Evolutionary conservation across 2,888 invertebrate species (phyloP).

Genomic region (Archips crataeganus): DNA sequence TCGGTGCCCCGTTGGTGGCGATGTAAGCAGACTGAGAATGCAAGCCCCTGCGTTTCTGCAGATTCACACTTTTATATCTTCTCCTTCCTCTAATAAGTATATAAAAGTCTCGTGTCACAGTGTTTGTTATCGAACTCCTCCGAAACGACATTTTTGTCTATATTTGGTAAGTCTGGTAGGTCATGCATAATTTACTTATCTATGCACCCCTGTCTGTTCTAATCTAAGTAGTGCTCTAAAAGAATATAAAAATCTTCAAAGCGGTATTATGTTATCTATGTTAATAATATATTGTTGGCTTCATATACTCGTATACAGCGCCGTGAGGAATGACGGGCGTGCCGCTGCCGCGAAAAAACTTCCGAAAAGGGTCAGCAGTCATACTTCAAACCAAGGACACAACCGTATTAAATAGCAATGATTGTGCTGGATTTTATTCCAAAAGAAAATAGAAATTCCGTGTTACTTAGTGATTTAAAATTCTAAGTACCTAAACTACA

Average conservation of each 20-base stretch:
- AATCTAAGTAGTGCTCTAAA: no score
- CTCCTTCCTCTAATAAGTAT: no score
- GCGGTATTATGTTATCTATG: no score
- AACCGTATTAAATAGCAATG: not conserved
- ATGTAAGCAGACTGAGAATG: not conserved
- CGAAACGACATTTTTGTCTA: no score
- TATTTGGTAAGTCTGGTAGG: no score
- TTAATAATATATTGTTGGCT: not conserved
- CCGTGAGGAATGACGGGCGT: not conserved
- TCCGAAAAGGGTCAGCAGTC: slow-evolving; percentile 1
- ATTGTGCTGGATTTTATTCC: not conserved
- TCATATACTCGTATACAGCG: not conserved
- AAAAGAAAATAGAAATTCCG: not conserved
- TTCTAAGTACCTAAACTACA: no score
- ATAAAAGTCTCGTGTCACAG: no score
- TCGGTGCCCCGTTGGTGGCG: not conserved
- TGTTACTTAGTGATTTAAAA: not conserved
- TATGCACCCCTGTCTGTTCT: no score
- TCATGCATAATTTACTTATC: no score
- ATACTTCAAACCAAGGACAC: not conserved
- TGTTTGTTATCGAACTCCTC: no score
- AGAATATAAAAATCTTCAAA: no score
- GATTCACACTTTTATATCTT: no score
- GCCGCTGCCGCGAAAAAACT: not conserved
- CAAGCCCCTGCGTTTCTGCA: not conserved